Percentiles rank a stretch among this genome's conserved stretches.
These are phyloP conservation scores for Achlya flavicornis DNA, from an alignment of 2,888 invertebrate species.

Conservation along the genomic window DNA sequence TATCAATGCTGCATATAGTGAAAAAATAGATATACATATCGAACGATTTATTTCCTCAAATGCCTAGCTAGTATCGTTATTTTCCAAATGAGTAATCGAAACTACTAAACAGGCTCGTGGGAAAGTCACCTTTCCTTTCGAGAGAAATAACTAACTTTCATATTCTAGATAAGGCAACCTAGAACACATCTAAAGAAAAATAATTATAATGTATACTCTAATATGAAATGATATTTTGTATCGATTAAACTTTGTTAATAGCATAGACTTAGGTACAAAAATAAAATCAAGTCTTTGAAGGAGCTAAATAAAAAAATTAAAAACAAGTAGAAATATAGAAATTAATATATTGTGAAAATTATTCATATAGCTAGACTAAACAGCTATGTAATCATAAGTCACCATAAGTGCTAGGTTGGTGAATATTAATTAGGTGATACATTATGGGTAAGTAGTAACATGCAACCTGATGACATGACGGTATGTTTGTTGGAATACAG, in stretches of 20 bases:
- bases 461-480: conserved; percentile 13
- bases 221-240: background rate
- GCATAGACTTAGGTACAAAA: too few species aligned
- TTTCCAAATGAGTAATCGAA: conserved; percentile 29
- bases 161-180: conserved; percentile 7
- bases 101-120: conserved; percentile 29
- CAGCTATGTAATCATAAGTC: too few species aligned
- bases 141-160: conserved; percentile 24
- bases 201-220: background rate
- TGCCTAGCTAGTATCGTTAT: background rate
- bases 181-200: background rate
- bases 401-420: background rate
- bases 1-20: background rate
- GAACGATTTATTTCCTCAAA: background rate
- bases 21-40: too few species aligned
- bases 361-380: too few species aligned
- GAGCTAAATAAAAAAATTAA: too few species aligned
- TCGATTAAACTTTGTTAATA: too few species aligned
- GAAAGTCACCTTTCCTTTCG: conserved; percentile 36
- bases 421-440: conserved; percentile 18
- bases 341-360: too few species aligned
- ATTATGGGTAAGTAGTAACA: conserved; percentile 19
- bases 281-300: too few species aligned
- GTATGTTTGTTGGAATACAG: background rate
- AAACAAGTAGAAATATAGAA: too few species aligned